A percentile compares a stretch with the other conserved stretches of the same genome.
These are phyloP conservation scores for Orchesella cincta DNA, from an alignment of 1,140 invertebrate genomes.

Conservation along the genomic window DNA sequence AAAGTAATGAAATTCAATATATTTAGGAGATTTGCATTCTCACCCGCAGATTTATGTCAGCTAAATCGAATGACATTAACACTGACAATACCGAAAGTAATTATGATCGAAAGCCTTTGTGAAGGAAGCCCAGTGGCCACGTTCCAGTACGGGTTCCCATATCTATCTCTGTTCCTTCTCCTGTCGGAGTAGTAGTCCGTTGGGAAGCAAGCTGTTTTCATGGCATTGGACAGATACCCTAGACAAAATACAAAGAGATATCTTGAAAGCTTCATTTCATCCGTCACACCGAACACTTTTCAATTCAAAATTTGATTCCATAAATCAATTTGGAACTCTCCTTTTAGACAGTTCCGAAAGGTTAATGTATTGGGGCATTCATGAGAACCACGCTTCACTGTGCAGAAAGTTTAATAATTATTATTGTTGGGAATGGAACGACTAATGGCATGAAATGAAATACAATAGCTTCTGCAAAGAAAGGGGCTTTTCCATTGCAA, in stretches of 20 bases:
- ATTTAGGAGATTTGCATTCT: no score
- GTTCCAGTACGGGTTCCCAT: slow-evolving; percentile 10
- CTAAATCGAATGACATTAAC: no score
- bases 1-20: no score
- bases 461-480: no score
- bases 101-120: no score
- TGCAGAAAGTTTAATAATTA: background rate
- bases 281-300: background rate
- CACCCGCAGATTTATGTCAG: no score
- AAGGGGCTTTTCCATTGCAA: background rate
- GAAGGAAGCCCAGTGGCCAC: background rate
- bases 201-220: slow-evolving; percentile 21
- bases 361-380: background rate
- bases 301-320: background rate
- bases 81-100: background rate
- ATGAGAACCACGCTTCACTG: background rate
- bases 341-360: no score
- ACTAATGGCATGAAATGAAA: no score
- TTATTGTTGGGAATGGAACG: no score
- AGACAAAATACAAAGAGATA: background rate
- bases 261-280: background rate
- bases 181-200: background rate
- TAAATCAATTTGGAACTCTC: no score
- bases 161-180: background rate
- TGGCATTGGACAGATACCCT: slow-evolving; percentile 16